These are phyloP conservation scores for Stratiomys singularior DNA, from an alignment of 2,888 invertebrate species.

Conservation along the genomic window DNA sequence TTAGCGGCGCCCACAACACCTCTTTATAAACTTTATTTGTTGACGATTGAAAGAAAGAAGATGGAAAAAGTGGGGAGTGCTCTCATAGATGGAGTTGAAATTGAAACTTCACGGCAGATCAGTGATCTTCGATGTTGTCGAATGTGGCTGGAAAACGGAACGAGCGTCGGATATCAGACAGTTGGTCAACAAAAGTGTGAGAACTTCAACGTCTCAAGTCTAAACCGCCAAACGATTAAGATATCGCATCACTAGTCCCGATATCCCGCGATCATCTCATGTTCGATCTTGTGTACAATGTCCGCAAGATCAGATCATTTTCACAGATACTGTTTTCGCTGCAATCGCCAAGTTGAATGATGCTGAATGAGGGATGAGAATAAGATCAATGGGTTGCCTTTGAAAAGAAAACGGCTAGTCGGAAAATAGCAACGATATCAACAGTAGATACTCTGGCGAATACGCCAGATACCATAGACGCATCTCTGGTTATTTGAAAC, in stretches of 20 bases:
- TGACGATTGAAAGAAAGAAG: slow-evolving; percentile 3
- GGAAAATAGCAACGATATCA: no score
- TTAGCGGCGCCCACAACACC: slow-evolving; percentile 34
- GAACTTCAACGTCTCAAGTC: slow-evolving; percentile 41
- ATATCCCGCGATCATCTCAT: slow-evolving; percentile 37
- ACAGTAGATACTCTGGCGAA: no score
- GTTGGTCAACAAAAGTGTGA: slow-evolving; percentile 42
- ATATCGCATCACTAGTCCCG: slow-evolving; percentile 21
- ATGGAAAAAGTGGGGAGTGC: slow-evolving; percentile 24
- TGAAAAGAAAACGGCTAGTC: not conserved
- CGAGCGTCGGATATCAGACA: slow-evolving; percentile 19
- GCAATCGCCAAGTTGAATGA: not conserved
- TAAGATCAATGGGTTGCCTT: not conserved
- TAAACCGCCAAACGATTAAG: slow-evolving; percentile 31
- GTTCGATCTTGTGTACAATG: slow-evolving; percentile 29
- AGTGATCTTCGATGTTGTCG: slow-evolving; percentile 39
- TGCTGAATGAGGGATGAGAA: not conserved
- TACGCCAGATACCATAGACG: no score
- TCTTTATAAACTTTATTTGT: slow-evolving; percentile 50
- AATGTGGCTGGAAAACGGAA: slow-evolving; percentile 19
- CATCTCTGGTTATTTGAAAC: no score
- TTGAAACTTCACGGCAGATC: slow-evolving; percentile 37
- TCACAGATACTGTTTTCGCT: slow-evolving; percentile 24
- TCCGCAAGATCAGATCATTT: slow-evolving; percentile 26
- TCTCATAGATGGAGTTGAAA: slow-evolving; percentile 6